A percentile compares a stretch with the other conserved stretches of the same genome.
Evolutionary conservation across 2,113 vertebrate species (phyloP).

Genomic region (Bothrops jararaca): DNA sequence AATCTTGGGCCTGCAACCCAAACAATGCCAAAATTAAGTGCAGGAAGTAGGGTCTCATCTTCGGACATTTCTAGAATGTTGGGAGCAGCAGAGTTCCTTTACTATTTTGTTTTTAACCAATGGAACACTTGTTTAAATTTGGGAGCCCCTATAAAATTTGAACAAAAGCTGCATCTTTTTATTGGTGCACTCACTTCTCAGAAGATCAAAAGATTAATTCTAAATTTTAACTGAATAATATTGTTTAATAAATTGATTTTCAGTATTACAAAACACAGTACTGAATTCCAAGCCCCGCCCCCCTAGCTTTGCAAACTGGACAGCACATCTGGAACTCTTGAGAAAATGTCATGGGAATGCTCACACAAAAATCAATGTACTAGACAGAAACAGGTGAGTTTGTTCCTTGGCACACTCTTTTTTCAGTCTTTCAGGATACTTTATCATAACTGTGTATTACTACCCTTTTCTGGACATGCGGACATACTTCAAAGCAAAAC

Average conservation of each 20-base stretch:
- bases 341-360: background rate
- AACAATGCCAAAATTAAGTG: background rate
- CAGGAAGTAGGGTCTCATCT: background rate
- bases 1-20: background rate
- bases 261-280: background rate
- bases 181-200: background rate
- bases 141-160: background rate
- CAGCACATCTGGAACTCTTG: background rate
- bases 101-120: background rate
- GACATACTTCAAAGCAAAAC: background rate
- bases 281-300: background rate
- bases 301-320: background rate
- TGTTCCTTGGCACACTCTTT: too few relatives aligned
- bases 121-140: background rate
- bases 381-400: too few relatives aligned
- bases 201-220: background rate
- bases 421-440: background rate
- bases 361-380: background rate
- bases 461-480: background rate
- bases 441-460: background rate
- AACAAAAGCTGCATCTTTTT: background rate
- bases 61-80: background rate
- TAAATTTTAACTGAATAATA: background rate
- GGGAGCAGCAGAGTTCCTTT: background rate
- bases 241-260: background rate